Evolutionary conservation across 1,140 invertebrate genomes (phyloP).

Genomic region (Caenorhabditis remanei): DNA sequence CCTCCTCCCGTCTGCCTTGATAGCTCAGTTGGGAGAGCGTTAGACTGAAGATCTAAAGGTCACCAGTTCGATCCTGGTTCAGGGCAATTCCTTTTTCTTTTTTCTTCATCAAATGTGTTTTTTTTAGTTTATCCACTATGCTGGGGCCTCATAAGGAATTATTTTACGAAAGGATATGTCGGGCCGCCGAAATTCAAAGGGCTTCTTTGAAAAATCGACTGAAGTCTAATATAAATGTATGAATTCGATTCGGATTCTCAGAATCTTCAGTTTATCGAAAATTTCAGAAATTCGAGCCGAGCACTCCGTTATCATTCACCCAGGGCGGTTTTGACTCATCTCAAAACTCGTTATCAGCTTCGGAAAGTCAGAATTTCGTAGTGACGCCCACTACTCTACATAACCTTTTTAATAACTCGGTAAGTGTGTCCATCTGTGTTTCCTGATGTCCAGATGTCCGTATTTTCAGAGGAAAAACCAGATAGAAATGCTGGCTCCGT

Average conservation of each 20-base stretch:
- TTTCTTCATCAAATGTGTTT: not conserved
- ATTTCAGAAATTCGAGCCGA: constrained; percentile 57
- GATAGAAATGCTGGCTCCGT: constrained; percentile 47
- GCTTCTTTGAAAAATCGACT: constrained; percentile 62
- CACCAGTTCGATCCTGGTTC: constrained; percentile 70
- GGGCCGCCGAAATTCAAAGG: constrained; percentile 60
- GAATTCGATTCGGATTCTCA: not conserved
- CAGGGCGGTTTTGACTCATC: constrained; percentile 5
- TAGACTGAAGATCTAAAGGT: constrained; percentile 76
- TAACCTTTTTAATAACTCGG: not conserved
- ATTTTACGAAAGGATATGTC: constrained; percentile 63
- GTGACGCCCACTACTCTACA: constrained; percentile 45
- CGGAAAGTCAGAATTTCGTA: constrained; percentile 51
- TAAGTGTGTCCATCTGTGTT: not conserved
- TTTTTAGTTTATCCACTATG: constrained; percentile 56
- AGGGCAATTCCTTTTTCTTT: constrained; percentile 28
- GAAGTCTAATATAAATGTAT: constrained; percentile 63
- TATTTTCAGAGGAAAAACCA: constrained; percentile 17
- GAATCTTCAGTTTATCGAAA: no score
- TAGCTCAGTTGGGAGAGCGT: constrained; percentile 75
- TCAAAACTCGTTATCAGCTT: not conserved
- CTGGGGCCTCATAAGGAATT: constrained; percentile 58
- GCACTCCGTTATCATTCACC: not conserved
- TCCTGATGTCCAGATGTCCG: no score
- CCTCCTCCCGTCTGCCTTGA: not conserved